Percentiles rank a stretch among this genome's conserved stretches.
phyloP scores from a whole-genome alignment of 53 echinoderm and acorn worm species.

The Temnopleurus reevesii region DNA sequence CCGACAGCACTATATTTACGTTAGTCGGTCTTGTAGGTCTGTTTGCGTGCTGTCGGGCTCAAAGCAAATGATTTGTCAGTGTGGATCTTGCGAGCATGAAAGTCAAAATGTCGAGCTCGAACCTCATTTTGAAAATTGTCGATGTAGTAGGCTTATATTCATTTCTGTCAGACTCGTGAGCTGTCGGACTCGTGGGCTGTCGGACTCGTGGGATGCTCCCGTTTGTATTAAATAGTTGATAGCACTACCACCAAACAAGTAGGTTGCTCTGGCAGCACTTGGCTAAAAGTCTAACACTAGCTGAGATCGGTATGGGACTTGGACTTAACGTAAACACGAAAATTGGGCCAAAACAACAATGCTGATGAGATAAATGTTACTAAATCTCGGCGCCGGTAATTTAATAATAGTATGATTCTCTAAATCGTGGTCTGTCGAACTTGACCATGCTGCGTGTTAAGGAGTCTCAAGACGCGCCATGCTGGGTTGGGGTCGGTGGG shows the following conservation, averaged over 20 bases:
- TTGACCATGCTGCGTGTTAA: neutral
- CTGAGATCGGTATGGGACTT: neutral
- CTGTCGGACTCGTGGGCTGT: no score
- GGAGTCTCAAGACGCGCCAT: neutral
- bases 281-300: neutral
- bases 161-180: no score
- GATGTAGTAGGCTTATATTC: no score
- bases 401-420: neutral
- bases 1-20: no score
- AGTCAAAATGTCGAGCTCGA: no score
- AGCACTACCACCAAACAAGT: neutral
- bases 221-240: no score
- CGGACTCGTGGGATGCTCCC: no score
- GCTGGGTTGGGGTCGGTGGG: slow-evolving; percentile 16
- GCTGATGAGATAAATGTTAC: slow-evolving; percentile 41
- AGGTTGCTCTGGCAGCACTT: neutral
- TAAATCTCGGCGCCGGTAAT: slow-evolving; percentile 27
- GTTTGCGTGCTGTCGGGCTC: no score
- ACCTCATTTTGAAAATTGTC: no score
- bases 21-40: no score
- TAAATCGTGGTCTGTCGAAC: slow-evolving; percentile 13
- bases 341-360: slow-evolving; percentile 55
- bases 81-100: no score
- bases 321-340: neutral
- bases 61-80: no score